These are phyloP conservation scores for Grapholita molesta DNA, from an alignment of 1,140 invertebrate genomes.

Conservation along the genomic window DNA sequence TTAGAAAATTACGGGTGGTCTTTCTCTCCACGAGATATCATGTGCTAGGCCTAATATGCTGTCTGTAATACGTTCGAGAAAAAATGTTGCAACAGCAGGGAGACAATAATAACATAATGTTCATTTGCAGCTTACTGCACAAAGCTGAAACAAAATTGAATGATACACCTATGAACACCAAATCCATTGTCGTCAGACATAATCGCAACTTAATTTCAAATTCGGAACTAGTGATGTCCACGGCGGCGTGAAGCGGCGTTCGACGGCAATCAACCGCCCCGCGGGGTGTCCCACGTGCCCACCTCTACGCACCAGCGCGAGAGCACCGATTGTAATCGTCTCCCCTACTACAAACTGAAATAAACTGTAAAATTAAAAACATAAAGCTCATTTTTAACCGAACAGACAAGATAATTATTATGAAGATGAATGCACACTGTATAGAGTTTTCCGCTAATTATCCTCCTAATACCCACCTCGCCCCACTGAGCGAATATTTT, in stretches of 20 bases:
- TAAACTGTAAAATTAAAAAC: constrained; percentile 2
- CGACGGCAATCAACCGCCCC: constrained; percentile 57
- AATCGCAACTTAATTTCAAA: constrained; percentile 34
- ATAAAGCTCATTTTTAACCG: not conserved
- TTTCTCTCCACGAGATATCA: no score
- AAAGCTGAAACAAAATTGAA: not conserved
- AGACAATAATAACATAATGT: no score
- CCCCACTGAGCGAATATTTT: constrained; percentile 39
- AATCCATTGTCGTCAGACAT: not conserved
- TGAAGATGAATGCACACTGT: constrained; percentile 31
- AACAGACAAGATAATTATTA: not conserved
- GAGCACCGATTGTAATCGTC: constrained; percentile 33
- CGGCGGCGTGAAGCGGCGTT: constrained; percentile 53
- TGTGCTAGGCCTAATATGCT: no score
- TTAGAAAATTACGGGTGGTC: no score
- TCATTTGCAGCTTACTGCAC: not conserved
- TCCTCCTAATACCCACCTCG: constrained; percentile 36
- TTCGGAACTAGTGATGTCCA: constrained; percentile 54
- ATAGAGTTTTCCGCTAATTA: constrained; percentile 56
- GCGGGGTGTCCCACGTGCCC: constrained; percentile 63
- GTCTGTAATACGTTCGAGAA: no score
- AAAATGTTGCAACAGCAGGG: no score
- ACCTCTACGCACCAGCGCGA: constrained; percentile 37
- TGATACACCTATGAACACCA: not conserved
- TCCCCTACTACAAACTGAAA: not conserved